Evolutionary conservation across 2,797 vertebrate species (phyloP), one percentile per base, ranked within the genome.

Genomic region (Picus viridis): DNA sequence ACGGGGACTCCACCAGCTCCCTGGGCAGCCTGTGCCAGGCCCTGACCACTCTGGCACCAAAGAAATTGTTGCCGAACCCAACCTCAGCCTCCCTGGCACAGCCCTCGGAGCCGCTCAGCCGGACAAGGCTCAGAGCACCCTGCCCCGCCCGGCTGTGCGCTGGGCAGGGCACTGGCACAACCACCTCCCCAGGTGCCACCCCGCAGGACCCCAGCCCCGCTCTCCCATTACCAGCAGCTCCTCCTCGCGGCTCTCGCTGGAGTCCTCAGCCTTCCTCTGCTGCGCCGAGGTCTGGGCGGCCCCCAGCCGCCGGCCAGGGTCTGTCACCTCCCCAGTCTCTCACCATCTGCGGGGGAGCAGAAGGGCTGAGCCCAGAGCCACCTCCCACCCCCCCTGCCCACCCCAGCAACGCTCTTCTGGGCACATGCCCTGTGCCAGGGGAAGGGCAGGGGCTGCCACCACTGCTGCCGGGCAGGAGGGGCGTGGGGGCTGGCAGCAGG

Each of bases 171-270:
- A 19, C 68, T 7, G 0, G 0, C n/a, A 29, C 59, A 13, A 19
- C 0, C 16, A 13, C 39, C 64, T 12, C 17, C 59, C 0, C 19
- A 1, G 34, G 16, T 9, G 51, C 84, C 57, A 1, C n/a, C 59
- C 56, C 56, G 5, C 9, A 45, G 7, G 1, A 2, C 56, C 3
- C 0, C 4, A 1, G 47, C 22, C 36, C 5, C 0, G 13, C 51
- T 49, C 53, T 16, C 39, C 27, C 0, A 59, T 99, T 96, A 99
- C 98, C 95, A 56, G 94, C 5, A 92, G 97, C 62, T 99, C 99
- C 18, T 99, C 99, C 97, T 99, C 99, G 2, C 10, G 98, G 94
- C 99, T 99, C 97, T 99, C 98, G 2, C 98, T 99, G 90, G 98
- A 98, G 76, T 99, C 99, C 85, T 99, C 98, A 0, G 89, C 96